Percentiles rank a stretch among this genome's conserved stretches.
Evolutionary conservation across 2,797 vertebrate species (phyloP).

Genomic region (Brachyrhaphis roseni): DNA sequence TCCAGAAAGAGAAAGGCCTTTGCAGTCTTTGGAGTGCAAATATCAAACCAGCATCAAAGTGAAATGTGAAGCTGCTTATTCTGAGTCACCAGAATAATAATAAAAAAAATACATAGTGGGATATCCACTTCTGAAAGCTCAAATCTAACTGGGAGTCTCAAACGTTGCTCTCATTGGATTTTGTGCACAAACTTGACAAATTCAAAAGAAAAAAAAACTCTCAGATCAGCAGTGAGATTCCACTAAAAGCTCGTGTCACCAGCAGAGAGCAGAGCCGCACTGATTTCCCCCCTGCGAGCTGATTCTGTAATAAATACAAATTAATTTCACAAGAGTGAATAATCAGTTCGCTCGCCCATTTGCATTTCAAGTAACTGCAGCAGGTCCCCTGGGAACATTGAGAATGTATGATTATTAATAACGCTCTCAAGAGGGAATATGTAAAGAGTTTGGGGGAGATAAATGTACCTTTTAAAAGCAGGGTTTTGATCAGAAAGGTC

Average conservation of each 20-base stretch:
- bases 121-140: conserved; percentile 40
- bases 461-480: conserved; percentile 27
- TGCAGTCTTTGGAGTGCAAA: conserved; percentile 47
- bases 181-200: conserved; percentile 21
- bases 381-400: conserved; percentile 31
- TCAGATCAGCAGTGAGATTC: conserved; percentile 20
- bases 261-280: conserved; percentile 10
- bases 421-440: conserved; percentile 21
- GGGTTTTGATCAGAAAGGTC: conserved; percentile 21
- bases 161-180: conserved; percentile 14
- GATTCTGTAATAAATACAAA: conserved; percentile 40
- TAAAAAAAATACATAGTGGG: conserved; percentile 2
- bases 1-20: conserved; percentile 46
- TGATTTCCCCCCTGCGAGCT: not conserved
- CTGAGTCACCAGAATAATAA: conserved; percentile 43
- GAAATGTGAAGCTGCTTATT: conserved; percentile 43
- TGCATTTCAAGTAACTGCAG: conserved; percentile 46
- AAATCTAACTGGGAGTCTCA: conserved; percentile 27
- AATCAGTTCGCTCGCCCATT: conserved; percentile 30
- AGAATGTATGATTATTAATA: conserved; percentile 32
- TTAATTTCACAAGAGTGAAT: conserved; percentile 37
- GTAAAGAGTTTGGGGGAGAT: conserved; percentile 15
- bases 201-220: conserved; percentile 15
- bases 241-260: conserved; percentile 11
- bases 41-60: conserved; percentile 64